Conservation (phyloP, 2,113 vertebrate species). For the Cervus canadensis region DNA sequence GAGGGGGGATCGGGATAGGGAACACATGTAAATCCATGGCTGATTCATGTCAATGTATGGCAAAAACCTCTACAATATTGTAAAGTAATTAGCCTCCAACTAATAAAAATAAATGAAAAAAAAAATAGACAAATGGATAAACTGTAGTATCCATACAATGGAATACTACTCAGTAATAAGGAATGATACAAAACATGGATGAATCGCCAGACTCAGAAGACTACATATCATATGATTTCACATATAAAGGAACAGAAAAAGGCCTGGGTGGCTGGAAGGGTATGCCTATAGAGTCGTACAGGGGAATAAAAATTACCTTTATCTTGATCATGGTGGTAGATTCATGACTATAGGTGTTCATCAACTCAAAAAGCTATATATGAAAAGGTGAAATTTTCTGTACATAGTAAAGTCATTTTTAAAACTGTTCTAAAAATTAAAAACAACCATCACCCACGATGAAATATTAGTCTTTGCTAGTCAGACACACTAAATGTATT, state of each 20-base stretch:
- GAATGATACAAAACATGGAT: not conserved
- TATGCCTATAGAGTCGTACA: not conserved
- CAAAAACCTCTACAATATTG: too few species aligned
- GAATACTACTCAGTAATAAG: not conserved
- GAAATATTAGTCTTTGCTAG: not conserved
- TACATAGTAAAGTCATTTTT: not conserved
- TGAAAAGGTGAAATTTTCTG: not conserved
- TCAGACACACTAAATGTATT: not conserved
- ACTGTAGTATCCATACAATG: not conserved
- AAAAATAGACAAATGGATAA: not conserved
- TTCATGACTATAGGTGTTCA: not conserved
- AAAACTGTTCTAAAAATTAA: not conserved
- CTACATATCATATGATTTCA: not conserved
- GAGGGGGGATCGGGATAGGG: too few species aligned
- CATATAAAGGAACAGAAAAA: not conserved
- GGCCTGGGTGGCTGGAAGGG: not conserved
- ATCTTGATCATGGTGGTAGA: not conserved
- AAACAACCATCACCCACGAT: not conserved
- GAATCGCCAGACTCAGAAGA: not conserved
- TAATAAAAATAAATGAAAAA: too few species aligned
- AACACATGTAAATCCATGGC: too few species aligned
- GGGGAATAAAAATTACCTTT: not conserved
- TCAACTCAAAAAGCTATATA: not conserved
- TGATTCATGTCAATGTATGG: too few species aligned
- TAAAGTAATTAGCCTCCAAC: too few species aligned